Evolutionary conservation across 2,113 vertebrate species (phyloP).

Genomic region (Plectropomus leopardus): DNA sequence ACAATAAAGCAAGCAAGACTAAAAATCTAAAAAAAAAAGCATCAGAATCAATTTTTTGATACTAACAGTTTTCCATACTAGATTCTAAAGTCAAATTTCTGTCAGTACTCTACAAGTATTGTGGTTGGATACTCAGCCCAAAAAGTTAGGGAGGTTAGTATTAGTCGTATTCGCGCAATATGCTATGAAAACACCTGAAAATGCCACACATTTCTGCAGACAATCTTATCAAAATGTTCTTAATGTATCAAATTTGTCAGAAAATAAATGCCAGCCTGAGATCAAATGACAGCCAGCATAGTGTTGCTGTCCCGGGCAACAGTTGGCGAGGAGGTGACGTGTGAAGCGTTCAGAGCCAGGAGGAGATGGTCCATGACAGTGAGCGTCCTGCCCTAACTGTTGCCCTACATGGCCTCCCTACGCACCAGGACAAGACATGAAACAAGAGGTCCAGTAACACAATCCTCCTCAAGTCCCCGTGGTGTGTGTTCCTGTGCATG

Average conservation of each 20-base stretch:
- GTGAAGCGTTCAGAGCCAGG: conserved; percentile 57
- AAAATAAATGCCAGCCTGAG: conserved; percentile 43
- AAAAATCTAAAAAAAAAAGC: too few species aligned
- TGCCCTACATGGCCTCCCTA: conserved; percentile 79
- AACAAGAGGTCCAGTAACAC: conserved; percentile 76
- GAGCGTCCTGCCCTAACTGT: conserved; percentile 71
- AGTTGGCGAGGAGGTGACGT: conserved; percentile 73
- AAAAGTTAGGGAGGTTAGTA: not conserved
- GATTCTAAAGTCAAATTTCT: too few species aligned
- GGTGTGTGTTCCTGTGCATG: conserved; percentile 88
- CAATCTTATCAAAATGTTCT: not conserved
- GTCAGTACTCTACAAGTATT: too few species aligned
- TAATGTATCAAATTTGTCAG: conserved; percentile 3
- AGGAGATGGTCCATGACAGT: conserved; percentile 74
- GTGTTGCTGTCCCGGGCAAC: conserved; percentile 59
- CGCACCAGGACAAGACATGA: conserved; percentile 64
- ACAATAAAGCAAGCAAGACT: too few species aligned
- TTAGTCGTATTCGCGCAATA: not conserved
- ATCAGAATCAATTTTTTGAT: too few species aligned
- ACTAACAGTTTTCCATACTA: too few species aligned
- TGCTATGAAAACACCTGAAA: not conserved
- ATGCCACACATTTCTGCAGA: not conserved
- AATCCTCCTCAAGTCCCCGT: conserved; percentile 61
- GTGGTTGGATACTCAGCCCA: too few species aligned
- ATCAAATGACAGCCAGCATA: conserved; percentile 58